Percentiles rank a stretch among this genome's conserved stretches.
phyloP scores from a whole-genome alignment of 2,113 vertebrate species.

The Irena cyanogastra region DNA sequence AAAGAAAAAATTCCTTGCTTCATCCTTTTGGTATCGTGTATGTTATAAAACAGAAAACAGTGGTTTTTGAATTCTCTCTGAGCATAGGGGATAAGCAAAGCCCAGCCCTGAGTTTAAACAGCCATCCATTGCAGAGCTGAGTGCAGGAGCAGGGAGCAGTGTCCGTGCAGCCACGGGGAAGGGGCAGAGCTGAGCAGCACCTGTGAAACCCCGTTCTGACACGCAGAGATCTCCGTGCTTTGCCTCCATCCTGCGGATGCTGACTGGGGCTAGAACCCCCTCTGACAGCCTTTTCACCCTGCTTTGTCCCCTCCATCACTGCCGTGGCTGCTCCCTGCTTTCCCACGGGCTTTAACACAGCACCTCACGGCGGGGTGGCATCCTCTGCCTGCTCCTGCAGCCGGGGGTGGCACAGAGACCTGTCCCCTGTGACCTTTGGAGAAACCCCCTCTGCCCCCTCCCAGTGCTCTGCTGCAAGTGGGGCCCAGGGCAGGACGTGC shows the following conservation, averaged over 20 bases:
- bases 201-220: not conserved
- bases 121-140: fast-evolving
- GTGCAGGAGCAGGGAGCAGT: not conserved
- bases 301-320: not conserved
- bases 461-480: too few relatives aligned
- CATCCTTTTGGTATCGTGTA: not conserved
- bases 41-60: not conserved
- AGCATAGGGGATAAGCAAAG: not conserved
- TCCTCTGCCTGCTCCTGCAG: not conserved
- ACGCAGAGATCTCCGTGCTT: not conserved
- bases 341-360: not conserved
- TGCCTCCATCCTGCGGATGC: not conserved
- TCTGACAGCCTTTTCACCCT: not conserved
- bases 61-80: not conserved
- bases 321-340: not conserved
- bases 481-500: not conserved
- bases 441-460: too few relatives aligned
- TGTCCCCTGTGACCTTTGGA: not conserved
- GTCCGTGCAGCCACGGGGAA: not conserved
- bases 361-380: not conserved
- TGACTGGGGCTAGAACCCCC: not conserved
- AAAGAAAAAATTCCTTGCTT: not conserved
- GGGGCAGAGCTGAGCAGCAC: not conserved
- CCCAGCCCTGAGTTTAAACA: too few relatives aligned
- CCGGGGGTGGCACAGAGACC: not conserved